Percentiles rank a stretch among this genome's conserved stretches.
Conservation (phyloP, 2,888 invertebrate species). For the Acleris literana region DNA sequence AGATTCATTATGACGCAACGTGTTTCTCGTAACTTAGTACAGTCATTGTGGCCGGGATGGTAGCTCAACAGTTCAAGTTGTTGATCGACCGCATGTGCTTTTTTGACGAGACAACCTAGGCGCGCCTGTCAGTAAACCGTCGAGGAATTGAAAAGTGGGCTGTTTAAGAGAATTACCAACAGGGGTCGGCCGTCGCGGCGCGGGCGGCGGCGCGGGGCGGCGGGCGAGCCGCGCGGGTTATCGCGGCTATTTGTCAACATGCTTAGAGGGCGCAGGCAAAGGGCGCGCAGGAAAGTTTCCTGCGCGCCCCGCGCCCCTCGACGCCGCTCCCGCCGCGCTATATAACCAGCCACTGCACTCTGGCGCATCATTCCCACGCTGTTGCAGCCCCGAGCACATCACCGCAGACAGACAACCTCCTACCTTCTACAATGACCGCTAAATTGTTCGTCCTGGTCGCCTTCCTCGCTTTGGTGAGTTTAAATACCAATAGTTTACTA, state of each 20-base stretch:
- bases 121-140: no score
- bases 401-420: conserved; percentile 26
- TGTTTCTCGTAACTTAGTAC: no score
- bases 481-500: no score
- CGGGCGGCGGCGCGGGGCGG: conserved; percentile 3
- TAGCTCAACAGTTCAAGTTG: no score
- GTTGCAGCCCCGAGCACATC: conserved; percentile 47
- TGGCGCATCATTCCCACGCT: conserved; percentile 51
- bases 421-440: conserved; percentile 55
- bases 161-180: no score
- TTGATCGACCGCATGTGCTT: no score
- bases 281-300: conserved; percentile 40
- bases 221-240: conserved; percentile 19
- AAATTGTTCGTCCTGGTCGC: conserved; percentile 61
- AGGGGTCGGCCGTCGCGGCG: no score
- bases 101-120: no score
- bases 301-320: conserved; percentile 34
- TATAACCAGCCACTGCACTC: conserved; percentile 45
- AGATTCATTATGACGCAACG: no score
- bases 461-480: conserved; percentile 71
- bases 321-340: conserved; percentile 39
- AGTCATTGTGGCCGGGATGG: no score
- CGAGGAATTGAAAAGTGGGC: no score
- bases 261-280: conserved; percentile 16
- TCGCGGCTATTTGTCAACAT: conserved; percentile 21